These are phyloP conservation scores for Amphibalanus amphitrite DNA, from an alignment of 1,140 invertebrate genomes.

Conservation along the genomic window DNA sequence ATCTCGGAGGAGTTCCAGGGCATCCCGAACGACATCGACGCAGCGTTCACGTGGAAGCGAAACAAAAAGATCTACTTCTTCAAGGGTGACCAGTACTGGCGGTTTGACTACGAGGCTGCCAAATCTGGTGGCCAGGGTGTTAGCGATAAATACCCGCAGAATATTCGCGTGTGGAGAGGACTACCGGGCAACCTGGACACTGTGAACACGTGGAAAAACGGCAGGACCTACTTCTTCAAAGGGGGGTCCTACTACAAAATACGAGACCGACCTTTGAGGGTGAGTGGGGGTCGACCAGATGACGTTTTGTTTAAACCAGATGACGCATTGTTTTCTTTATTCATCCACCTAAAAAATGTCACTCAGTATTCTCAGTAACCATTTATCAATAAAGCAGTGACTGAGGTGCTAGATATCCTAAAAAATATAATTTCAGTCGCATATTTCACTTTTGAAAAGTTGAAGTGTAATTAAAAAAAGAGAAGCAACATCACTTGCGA, in stretches of 20 bases:
- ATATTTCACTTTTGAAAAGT: no score
- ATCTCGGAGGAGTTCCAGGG: conserved; percentile 80
- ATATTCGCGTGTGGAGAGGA: conserved; percentile 79
- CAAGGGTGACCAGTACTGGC: conserved; percentile 77
- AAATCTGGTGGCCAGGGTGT: conserved; percentile 49
- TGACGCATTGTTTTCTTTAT: no score
- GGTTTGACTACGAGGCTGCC: conserved; percentile 66
- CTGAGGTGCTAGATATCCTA: no score
- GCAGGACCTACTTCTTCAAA: conserved; percentile 95
- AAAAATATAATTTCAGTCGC: no score
- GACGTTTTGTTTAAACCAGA: no score
- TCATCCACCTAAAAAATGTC: no score
- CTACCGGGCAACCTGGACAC: conserved; percentile 71
- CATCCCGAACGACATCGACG: conserved; percentile 78
- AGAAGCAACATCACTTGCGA: no score
- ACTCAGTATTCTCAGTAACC: no score
- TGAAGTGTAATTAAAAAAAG: no score
- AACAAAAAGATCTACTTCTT: conserved; percentile 95
- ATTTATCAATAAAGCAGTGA: no score
- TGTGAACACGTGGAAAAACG: conserved; percentile 78
- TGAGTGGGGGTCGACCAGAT: conserved; percentile 38
- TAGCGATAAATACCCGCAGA: conserved; percentile 56
- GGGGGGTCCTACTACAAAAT: conserved; percentile 77
- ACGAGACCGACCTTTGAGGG: conserved; percentile 75
- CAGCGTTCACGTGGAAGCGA: conserved; percentile 83